Base-by-base conservation (phyloP, 2,888 invertebrate genomes). In the Trichogramma dendrolimi region DNA sequence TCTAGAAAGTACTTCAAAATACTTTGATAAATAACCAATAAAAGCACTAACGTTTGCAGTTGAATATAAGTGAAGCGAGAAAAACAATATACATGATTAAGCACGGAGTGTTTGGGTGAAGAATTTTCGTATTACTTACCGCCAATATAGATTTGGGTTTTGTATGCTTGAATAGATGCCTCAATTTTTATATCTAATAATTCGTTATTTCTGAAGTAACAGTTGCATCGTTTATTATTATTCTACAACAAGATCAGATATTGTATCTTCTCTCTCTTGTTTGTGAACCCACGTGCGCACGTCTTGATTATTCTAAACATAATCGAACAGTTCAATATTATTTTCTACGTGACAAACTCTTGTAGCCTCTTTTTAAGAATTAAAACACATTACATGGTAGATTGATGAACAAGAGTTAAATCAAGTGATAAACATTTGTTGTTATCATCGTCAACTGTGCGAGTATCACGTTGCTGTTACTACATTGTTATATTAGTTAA, bases 391-490 rank as follows among this genome's bases (percentile, higher is more conserved):
- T 14, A 65, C 40, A 62, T 56, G 47, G 51, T 60, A 58, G 63
- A 50, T 53, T 60, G 61, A 58, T 55, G 56, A 65, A 60, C 58
- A 66, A 55, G 41, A 56, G 43, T 64, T 58, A 61, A 46, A 61
- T 53, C 56, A 51, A 57, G 56, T 61, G 43, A 51, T 57, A 39
- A 11, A 41, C 11, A 43, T 56, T 66, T 65, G 60, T 63, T 67
- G 61, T 66, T 66, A 68, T 65, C 55, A 64, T 60, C 64, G 65
- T 68, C 61, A 64, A 64, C 62, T 66, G 63, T 67, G 65, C 64
- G 60, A 68, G 61, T 68, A 62, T 67, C 65, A 63, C 65, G 65
- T 67, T 68, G 64, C 66, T 67, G 67, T 66, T 68, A 67, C 62
- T 68, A 64, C 50, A 62, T 55, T 58, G 62, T 62, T 62, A 63